Evolutionary conservation across 2,888 invertebrate genomes (phyloP), one percentile per base, ranked within the genome.

Genomic region (Drosophila meridiana): DNA sequence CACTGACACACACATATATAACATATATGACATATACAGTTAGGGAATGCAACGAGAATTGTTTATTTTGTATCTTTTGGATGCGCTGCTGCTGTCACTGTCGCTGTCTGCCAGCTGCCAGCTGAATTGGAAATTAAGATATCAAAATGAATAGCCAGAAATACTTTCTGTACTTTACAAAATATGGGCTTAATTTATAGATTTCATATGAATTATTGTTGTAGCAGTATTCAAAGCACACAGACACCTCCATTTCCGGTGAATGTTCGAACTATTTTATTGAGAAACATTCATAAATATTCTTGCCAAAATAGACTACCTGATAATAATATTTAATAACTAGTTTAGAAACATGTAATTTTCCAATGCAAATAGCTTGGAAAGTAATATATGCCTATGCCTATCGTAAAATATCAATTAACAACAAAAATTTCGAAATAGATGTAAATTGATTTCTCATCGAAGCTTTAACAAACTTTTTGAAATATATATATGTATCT

Each of bases 61-160:
- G 76, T 63, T 76, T 69, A 76, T 69, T 34, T 42, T 64, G 63
- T 61, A 48, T 76, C 64, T 66, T 58, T 45, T 55, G 36, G 50
- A 45, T 63, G 14, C 43, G 40, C 40, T 57, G 20, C 3, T 48
- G 59, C 69, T 59, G 69, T 36, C 61, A 14, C 40, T 70, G 47
- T 52, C 45, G 43, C 43, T 61, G 78, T 60, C 62, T 61, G 76
- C 43, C 43, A 45, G 42, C 62, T 61, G 76, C 43, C 43, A 45
- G 42, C 36, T 59, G 42, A 71, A 74, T 71, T 68, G 40, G 45
- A 69, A 48, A 69, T 70, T 69, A 53, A 62, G 28, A 83, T 78
- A 83, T 61, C 68, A 71, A 72, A 69, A 65, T 52, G 58, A 68
- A 77, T 67, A 59, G 47, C 58, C 53, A 53, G 6, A 61, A 52